These are phyloP conservation scores for Philereme transversata DNA, from an alignment of 2,888 invertebrate genomes.

Conservation along the genomic window DNA sequence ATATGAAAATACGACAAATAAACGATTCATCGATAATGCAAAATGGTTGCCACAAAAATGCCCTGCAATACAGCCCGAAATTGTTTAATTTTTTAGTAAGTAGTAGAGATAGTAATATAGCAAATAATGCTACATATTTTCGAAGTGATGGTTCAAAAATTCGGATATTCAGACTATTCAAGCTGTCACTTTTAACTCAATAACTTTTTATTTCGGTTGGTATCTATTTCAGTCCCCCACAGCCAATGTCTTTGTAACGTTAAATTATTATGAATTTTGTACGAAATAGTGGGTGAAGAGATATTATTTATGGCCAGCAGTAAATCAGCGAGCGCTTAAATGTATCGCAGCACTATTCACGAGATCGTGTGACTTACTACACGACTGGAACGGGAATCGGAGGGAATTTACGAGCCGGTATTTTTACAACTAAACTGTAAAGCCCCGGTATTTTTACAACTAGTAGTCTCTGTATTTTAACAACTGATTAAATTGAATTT, in stretches of 20 bases:
- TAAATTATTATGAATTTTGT: conserved; percentile 54
- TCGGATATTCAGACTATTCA: too few species aligned
- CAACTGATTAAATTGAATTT: not conserved
- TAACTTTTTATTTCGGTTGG: too few species aligned
- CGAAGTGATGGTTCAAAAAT: too few species aligned
- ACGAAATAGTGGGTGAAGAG: conserved; percentile 56
- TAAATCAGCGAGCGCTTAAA: conserved; percentile 66
- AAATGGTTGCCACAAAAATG: too few species aligned
- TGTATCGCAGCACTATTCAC: conserved; percentile 52
- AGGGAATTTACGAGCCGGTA: conserved; percentile 50
- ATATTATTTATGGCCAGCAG: conserved; percentile 63
- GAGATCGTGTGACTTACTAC: conserved; percentile 38
- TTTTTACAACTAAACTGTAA: conserved; percentile 44
- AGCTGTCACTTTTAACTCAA: too few species aligned
- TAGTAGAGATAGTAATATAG: too few species aligned
- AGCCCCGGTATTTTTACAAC: conserved; percentile 15
- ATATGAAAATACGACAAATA: too few species aligned
- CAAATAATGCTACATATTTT: too few species aligned
- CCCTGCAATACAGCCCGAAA: too few species aligned
- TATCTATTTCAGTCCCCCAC: not conserved
- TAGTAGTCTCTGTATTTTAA: not conserved
- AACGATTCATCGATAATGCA: too few species aligned
- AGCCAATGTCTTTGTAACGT: conserved; percentile 15
- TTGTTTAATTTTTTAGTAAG: too few species aligned
- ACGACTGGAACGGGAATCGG: conserved; percentile 33